Conservation (phyloP, 1,140 invertebrate genomes). For the Drosophila teissieri region DNA sequence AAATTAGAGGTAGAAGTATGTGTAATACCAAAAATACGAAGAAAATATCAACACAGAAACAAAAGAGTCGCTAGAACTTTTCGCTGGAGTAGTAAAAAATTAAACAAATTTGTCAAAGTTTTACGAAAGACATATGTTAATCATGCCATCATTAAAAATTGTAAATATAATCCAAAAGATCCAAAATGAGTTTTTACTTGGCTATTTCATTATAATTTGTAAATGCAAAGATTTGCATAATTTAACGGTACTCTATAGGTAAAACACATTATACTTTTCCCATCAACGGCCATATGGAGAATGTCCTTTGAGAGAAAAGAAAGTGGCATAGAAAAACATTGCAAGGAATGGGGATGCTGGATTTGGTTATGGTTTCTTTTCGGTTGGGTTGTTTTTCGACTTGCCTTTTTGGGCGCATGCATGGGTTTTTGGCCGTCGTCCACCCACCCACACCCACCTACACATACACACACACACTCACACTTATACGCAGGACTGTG, state of each 20-base stretch:
- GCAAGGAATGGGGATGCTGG: background rate
- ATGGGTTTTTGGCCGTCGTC: conserved; percentile 6
- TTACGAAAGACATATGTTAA: conserved; percentile 2
- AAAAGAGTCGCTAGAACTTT: conserved; percentile 10
- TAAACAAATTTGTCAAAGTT: background rate
- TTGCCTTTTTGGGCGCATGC: conserved; percentile 7
- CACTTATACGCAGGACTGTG: conserved; percentile 7
- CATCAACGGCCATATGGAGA: conserved; percentile 25
- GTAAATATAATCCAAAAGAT: conserved; percentile 21
- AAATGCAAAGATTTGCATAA: background rate
- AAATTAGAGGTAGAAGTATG: conserved; percentile 35
- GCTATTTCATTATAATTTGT: background rate
- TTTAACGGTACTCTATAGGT: background rate
- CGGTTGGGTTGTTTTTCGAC: background rate
- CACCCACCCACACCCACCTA: conserved; percentile 4
- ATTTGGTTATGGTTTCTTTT: conserved; percentile 14
- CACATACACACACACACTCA: background rate
- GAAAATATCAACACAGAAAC: background rate
- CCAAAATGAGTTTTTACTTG: background rate
- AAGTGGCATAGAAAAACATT: conserved; percentile 5
- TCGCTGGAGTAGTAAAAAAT: conserved; percentile 18
- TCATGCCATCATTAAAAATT: conserved; percentile 38
- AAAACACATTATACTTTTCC: conserved; percentile 14
- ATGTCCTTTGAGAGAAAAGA: conserved; percentile 10
- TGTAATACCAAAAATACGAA: conserved; percentile 37